Percentiles rank a stretch among this genome's conserved stretches.
phyloP scores from a whole-genome alignment of 2,888 invertebrate genomes.

The Phyllotreta striolata region DNA sequence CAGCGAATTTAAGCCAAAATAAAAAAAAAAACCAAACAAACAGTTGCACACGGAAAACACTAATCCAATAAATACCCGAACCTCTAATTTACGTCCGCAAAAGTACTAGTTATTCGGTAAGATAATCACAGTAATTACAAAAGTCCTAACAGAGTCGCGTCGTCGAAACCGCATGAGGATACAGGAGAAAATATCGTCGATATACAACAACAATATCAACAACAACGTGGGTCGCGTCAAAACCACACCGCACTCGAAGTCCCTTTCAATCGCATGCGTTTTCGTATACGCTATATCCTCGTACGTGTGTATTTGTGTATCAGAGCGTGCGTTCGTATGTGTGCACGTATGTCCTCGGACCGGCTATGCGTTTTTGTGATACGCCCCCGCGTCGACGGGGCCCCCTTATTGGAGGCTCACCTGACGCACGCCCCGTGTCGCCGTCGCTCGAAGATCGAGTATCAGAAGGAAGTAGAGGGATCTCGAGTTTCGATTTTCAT shows the following conservation, averaged over 20 bases:
- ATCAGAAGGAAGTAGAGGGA: slow-evolving; percentile 19
- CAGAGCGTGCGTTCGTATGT: slow-evolving; percentile 2
- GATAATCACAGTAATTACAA: slow-evolving; percentile 53
- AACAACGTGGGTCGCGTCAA: too few relatives aligned
- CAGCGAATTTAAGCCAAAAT: neutral
- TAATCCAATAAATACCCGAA: slow-evolving; percentile 49
- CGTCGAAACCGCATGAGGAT: slow-evolving; percentile 17
- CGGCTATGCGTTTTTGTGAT: slow-evolving; percentile 47
- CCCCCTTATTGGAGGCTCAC: slow-evolving; percentile 50
- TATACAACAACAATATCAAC: too few relatives aligned
- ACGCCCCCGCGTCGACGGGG: slow-evolving; percentile 49
- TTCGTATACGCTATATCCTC: neutral
- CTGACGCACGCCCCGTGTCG: slow-evolving; percentile 49
- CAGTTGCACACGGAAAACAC: slow-evolving; percentile 47
- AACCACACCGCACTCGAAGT: slow-evolving; percentile 2
- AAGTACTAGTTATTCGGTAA: slow-evolving; percentile 53
- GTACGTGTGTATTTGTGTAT: too few relatives aligned
- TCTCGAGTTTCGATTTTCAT: too few relatives aligned
- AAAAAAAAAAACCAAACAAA: slow-evolving; percentile 27
- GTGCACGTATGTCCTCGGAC: slow-evolving; percentile 33
- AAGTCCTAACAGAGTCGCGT: slow-evolving; percentile 32
- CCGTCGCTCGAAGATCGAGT: slow-evolving; percentile 29
- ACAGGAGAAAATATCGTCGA: slow-evolving; percentile 4
- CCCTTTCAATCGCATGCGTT: neutral
- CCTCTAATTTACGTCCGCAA: slow-evolving; percentile 53